A percentile compares a stretch with the other conserved stretches of the same genome.
phyloP scores from a whole-genome alignment of 2,888 invertebrate genomes.

The Synanthedon myopaeformis region DNA sequence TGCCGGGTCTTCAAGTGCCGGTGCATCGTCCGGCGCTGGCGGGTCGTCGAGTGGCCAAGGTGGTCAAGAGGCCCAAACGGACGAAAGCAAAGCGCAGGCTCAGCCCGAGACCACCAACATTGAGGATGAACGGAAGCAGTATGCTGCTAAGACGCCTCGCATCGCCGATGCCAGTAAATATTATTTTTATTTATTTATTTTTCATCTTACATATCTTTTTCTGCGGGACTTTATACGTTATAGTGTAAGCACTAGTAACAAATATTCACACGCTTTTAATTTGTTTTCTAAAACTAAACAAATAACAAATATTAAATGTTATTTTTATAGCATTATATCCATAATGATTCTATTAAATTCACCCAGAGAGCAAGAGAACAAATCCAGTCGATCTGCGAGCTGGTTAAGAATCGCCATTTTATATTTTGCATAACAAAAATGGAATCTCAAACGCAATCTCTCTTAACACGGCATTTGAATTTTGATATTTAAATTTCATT shows the following conservation, averaged over 20 bases:
- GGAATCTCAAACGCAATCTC: too few relatives aligned
- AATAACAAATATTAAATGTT: too few relatives aligned
- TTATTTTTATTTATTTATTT: not conserved
- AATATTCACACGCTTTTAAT: not conserved
- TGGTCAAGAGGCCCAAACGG: constrained; percentile 74
- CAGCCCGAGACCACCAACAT: constrained; percentile 40
- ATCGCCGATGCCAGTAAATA: constrained; percentile 78
- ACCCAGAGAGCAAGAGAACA: too few relatives aligned
- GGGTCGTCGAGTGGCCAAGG: constrained; percentile 17
- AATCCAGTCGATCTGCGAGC: too few relatives aligned
- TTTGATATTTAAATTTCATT: too few relatives aligned
- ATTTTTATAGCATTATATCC: not conserved
- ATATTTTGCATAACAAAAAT: too few relatives aligned
- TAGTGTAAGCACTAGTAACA: not conserved
- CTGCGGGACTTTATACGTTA: not conserved
- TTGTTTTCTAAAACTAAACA: too few relatives aligned
- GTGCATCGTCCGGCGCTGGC: not conserved
- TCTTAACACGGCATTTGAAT: too few relatives aligned
- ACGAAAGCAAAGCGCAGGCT: constrained; percentile 81
- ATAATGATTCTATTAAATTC: too few relatives aligned
- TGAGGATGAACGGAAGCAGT: constrained; percentile 58
- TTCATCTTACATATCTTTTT: too few relatives aligned
- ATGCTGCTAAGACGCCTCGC: constrained; percentile 71
- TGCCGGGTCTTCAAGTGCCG: not conserved
- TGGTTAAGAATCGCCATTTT: too few relatives aligned